Evolutionary conservation across 1,140 invertebrate genomes (phyloP), one percentile per base, ranked within the genome.

Genomic region (Drosophila bipectinata): DNA sequence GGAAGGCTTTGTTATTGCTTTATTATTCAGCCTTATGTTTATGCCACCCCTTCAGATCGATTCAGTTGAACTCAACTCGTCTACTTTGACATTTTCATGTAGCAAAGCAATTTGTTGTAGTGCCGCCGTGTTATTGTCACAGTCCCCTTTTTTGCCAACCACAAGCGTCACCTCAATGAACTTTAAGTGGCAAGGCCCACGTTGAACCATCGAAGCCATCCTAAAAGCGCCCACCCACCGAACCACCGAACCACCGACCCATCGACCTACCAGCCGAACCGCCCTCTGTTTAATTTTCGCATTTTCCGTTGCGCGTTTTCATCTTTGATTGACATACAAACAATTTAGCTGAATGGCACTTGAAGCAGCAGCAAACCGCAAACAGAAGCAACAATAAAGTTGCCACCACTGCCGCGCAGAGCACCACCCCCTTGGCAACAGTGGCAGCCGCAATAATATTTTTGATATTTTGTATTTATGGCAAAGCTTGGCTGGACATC

Each of bases 291-390:
- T 88, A 88, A 88, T 88, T 88, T 88, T 88, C 83, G 83, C 83
- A 88, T 88, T 88, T 88, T 88, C 83, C 76, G 75, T 81, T 81
- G 83, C 71, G 83, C 78, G 79, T 87, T 87, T 88, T 88, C 83
- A 89, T 89, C 83, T 88, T 88, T 88, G 83, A 88, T 88, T 87
- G 85, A 90, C 87, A 83, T 72, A 87, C 87, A 90, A 90, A 90
- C 87, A 90, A 90, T 90, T 90, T 90, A 90, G 77, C 73, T 90
- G 79, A 90, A 90, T 90, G 87, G 56, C 79, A 90, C 87, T 90
- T 69, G 67, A 87, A 75, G 69, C 79, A 74, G 78, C 82, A 72
- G 68, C 59, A 76, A 85, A 68, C 77, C 81, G 81, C 81, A 75
- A 75, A 75, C 72, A 72, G 71, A 52, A 39, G 63, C 62, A 84